Evolutionary conservation across 2,888 invertebrate genomes (phyloP), one percentile per base, ranked within the genome.

Genomic region (Sturmia bella): DNA sequence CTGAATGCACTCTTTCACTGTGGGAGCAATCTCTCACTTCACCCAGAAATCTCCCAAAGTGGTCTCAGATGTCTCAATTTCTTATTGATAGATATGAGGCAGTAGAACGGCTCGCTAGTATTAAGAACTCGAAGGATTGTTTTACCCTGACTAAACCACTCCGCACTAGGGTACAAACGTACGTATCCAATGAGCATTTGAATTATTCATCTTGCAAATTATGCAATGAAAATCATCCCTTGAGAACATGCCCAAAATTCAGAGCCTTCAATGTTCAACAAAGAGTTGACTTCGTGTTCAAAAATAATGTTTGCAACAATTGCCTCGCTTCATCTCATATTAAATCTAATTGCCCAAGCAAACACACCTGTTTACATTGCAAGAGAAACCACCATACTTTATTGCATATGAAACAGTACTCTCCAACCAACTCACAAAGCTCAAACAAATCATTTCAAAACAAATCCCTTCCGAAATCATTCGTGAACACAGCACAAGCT

Each of bases 31-130:
- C 59, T n/a, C 41, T 59, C 1, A 41, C 4, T 7, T 21, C 59
- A 17, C 59, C 59, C 11, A 12, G 21, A 7, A 50, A 66, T 1
- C 32, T 59, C 1, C 66, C 57, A 41, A 48, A 15, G 7, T 75
- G 66, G 59, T 11, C 19, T 1, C 27, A 57, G 11, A 48, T 75
- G 45, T 48, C 66, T 6, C 5, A 39, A 9, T 75, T 75, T 15
- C 59, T 75, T 1, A 41, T 59, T 1, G 37, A 27, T 12, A 5
- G 66, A 4, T 76, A 76, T 43, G 45, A 43, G 17, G 41, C 32
- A 7, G 24, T 76, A 3, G 61, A 68, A 13, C 39, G 45, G 12
- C 13, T 61, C 6, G 45, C 27, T 11, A 61, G 15, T 11, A 45
- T 61, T 4, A 27, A 19, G 17, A 61, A 9, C 1, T 21, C 61